Base-by-base conservation (phyloP, 2,888 invertebrate genomes). In the Eubasilissa splendida region DNA sequence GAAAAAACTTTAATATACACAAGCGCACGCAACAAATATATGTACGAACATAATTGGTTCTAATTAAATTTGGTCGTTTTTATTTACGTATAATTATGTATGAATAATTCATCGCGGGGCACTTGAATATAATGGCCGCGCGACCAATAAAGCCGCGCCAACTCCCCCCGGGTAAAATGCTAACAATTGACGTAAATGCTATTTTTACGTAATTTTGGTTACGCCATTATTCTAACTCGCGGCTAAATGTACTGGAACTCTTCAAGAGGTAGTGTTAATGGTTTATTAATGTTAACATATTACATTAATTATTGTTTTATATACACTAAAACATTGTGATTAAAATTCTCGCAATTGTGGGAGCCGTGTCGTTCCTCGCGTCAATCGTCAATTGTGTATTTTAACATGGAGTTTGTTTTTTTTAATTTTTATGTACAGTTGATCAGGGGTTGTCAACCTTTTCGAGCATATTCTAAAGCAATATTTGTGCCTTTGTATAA, bases 231-330 rank as follows among this genome's bases (percentile, higher is more conserved):
- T 73, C 71, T 73, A 56, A 56, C 71, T 73, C 71, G 56, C 71
- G 56, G 58, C 33, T 73, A 73, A 73, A 73, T 33, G 58, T 73
- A 73, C 31, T 56, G 56, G 58, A 73, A 73, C 71, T 9, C 22
- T 73, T 56, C n/a, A 54, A 53, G 8, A 31, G 14, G 71, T 33
- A 56, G 56, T 58, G 31, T 33, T 58, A 33, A 33, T 56, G 71
- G 58, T 11, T 73, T 56, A 73, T 73, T 73, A n/a, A 58, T 65
- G 65, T 56, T 33, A 58, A 33, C n/a, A 14, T 22, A 70, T 22
- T 70, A 52, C 52, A 50, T 22, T 53, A 50, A 70, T 70, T 70
- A 54, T 14, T 54, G 63, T 63, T 33, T n/a, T 10, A 33, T 63
- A 63, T 63, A 63, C 22, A 22, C 42, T 42, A 42, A 42, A 42